Percentiles rank a stretch among this genome's conserved stretches.
Conservation (phyloP, 2,888 invertebrate species). For the Sinotaia quadrata region DNA sequence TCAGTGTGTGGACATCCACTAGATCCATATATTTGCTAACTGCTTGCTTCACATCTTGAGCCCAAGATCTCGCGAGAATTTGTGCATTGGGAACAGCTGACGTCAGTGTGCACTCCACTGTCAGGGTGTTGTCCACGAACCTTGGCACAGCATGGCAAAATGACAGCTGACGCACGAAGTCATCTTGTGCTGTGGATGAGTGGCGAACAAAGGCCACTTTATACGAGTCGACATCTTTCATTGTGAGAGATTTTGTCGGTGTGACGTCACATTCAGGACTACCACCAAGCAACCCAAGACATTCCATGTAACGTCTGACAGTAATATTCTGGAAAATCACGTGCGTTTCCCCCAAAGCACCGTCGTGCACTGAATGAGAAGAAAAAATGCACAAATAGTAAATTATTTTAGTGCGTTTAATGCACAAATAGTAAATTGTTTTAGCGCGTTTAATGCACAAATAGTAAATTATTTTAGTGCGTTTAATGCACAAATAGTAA, state of each 20-base stretch:
- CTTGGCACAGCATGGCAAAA: background rate
- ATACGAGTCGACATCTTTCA: conserved; percentile 16
- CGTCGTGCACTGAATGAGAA: conserved; percentile 16
- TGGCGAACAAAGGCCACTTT: conserved; percentile 21
- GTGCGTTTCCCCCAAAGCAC: conserved; percentile 11
- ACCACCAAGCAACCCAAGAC: conserved; percentile 19
- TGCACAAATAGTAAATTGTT: no score
- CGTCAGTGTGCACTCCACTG: conserved; percentile 24
- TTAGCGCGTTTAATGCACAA: no score
- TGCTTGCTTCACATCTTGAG: conserved; percentile 6
- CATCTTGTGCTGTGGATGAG: background rate
- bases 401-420: no score
- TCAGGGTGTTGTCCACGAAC: background rate
- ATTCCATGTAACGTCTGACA: conserved; percentile 33
- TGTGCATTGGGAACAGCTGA: conserved; percentile 6
- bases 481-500: no score
- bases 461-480: no score
- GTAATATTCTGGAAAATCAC: conserved; percentile 23
- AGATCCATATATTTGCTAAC: background rate
- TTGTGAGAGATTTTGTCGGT: conserved; percentile 15
- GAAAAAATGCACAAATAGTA: no score
- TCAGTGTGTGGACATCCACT: background rate
- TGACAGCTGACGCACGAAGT: background rate
- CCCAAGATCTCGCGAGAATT: conserved; percentile 20
- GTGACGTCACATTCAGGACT: conserved; percentile 14